Percentiles rank a stretch among this genome's conserved stretches.
Conservation (phyloP, 2,888 invertebrate genomes). For the Stegana nigrithorax region DNA sequence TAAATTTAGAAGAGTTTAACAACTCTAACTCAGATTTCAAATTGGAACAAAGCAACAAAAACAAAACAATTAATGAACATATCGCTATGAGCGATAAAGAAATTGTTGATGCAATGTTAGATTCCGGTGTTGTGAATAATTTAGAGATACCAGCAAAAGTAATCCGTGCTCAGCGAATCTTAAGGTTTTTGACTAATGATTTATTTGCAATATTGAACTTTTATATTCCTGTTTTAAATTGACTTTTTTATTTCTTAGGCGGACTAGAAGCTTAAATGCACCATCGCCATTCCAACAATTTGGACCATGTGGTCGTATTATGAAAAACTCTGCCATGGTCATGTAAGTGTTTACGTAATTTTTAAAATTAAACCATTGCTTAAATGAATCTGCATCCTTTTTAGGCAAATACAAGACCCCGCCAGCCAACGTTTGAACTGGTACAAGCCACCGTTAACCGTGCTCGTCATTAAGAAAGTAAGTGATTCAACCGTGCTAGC, state of each 20-base stretch:
- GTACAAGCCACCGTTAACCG: constrained; percentile 97
- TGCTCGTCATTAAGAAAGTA: constrained; percentile 96
- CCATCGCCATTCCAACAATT: constrained; percentile 96
- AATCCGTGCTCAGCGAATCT: constrained; percentile 41
- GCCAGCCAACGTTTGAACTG: constrained; percentile 96
- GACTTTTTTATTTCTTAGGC: constrained; percentile 74
- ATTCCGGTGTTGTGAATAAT: background rate
- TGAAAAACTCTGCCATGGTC: constrained; percentile 96
- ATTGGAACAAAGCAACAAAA: constrained; percentile 31
- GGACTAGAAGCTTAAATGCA: constrained; percentile 94
- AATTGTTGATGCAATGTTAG: background rate
- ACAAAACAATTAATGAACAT: constrained; percentile 4
- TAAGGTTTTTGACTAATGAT: constrained; percentile 43
- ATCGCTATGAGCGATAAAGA: background rate
- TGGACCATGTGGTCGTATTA: constrained; percentile 97
- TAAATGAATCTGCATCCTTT: background rate
- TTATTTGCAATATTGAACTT: no score
- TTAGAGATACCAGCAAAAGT: constrained; percentile 25
- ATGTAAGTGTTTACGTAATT: constrained; percentile 78
- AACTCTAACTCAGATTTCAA: constrained; percentile 17
- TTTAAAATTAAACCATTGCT: background rate
- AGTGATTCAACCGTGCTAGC: constrained; percentile 89
- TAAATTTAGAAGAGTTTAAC: constrained; percentile 43
- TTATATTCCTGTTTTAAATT: background rate
- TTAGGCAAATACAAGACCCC: constrained; percentile 96